These are phyloP conservation scores for Anthoptus insignis DNA, from an alignment of 2,888 invertebrate genomes.

Conservation along the genomic window DNA sequence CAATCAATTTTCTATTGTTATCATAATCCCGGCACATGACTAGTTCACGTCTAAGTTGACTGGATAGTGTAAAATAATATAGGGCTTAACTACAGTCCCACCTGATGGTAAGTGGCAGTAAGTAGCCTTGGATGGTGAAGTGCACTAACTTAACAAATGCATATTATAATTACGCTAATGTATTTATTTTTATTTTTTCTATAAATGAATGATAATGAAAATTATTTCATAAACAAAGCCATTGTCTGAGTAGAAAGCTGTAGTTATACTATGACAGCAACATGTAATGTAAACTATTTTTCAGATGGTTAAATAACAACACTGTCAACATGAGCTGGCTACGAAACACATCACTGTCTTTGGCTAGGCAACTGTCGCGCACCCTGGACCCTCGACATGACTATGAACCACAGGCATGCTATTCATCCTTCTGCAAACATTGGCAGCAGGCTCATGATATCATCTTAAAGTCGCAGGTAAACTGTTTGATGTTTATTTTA, in stretches of 20 bases:
- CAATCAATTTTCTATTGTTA: no score
- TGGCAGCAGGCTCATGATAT: slow-evolving; percentile 97
- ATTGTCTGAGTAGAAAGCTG: neutral
- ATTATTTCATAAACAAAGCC: neutral
- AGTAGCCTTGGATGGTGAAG: no score
- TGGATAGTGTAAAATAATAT: no score
- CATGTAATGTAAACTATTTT: neutral
- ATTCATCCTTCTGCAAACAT: slow-evolving; percentile 97
- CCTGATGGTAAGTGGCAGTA: no score
- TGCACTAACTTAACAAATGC: no score
- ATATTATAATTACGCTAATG: no score
- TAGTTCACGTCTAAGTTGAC: no score
- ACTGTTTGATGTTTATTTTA: no score
- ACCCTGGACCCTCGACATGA: slow-evolving; percentile 89
- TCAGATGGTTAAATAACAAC: slow-evolving; percentile 24
- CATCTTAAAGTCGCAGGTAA: slow-evolving; percentile 91
- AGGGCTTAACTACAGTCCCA: no score
- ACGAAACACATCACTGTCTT: slow-evolving; percentile 87
- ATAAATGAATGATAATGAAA: neutral
- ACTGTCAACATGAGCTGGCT: slow-evolving; percentile 90
- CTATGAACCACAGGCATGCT: slow-evolving; percentile 96
- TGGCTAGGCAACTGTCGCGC: slow-evolving; percentile 87
- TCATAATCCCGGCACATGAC: no score
- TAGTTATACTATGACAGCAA: neutral
- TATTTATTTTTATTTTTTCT: no score